A percentile compares a stretch with the other conserved stretches of the same genome.
Evolutionary conservation across 92 coral and sea anemone species (phyloP).

Genomic region (Epizoanthus fatuus): DNA sequence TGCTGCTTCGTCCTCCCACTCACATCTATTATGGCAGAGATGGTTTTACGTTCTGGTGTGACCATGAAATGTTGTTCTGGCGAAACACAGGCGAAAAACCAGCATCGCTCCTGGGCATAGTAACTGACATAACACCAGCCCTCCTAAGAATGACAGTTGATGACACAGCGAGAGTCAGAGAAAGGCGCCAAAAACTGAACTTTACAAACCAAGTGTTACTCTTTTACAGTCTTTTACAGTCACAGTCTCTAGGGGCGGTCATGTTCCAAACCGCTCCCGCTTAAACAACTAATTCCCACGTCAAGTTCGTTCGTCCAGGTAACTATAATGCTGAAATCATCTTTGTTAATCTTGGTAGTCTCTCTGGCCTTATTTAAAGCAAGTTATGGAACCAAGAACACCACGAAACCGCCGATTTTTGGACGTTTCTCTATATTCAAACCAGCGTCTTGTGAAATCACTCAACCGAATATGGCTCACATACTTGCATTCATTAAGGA

Average conservation of each 20-base stretch:
- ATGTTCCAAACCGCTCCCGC: constrained; percentile 15
- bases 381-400: constrained; percentile 19
- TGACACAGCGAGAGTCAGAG: too few species aligned
- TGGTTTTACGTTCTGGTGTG: too few species aligned
- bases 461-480: constrained; percentile 29
- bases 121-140: too few species aligned
- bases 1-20: too few species aligned
- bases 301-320: background rate
- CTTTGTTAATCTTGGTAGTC: constrained; percentile 6
- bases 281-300: background rate
- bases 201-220: too few species aligned
- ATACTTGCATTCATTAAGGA: background rate
- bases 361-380: constrained; percentile 23
- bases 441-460: constrained; percentile 33
- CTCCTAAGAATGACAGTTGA: too few species aligned
- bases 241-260: constrained; percentile 2
- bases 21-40: too few species aligned
- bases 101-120: too few species aligned
- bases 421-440: constrained; percentile 19
- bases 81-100: too few species aligned
- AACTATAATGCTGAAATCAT: constrained; percentile 15
- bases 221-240: too few species aligned
- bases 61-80: too few species aligned
- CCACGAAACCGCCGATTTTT: background rate
- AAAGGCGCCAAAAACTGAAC: too few species aligned